phyloP scores from a whole-genome alignment of 2,888 invertebrate genomes.

The Lamellibrachia columna region DNA sequence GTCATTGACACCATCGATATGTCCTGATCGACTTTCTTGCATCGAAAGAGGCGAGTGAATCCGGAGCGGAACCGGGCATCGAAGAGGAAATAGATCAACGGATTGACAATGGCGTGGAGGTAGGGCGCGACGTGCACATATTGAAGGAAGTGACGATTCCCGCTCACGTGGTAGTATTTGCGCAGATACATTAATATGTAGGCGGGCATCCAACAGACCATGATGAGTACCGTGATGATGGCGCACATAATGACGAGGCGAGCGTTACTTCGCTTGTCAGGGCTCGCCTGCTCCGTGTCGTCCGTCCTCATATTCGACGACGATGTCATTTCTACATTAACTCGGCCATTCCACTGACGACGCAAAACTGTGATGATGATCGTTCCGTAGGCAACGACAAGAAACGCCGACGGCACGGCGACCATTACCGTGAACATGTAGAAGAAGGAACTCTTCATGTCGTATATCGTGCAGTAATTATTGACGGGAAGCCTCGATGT shows the following conservation, averaged over 20 bases:
- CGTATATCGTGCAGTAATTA: background rate
- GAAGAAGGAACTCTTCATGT: background rate
- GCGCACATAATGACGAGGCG: background rate
- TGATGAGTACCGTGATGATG: background rate
- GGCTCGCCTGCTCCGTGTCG: background rate
- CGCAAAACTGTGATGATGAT: background rate
- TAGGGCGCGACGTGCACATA: background rate
- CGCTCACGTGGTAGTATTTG: background rate
- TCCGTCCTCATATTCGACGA: background rate
- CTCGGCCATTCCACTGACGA: background rate
- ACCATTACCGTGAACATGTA: constrained; percentile 3
- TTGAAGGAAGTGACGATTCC: background rate
- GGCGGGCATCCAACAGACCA: background rate
- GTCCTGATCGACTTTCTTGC: background rate
- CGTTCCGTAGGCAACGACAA: background rate
- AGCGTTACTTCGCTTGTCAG: background rate
- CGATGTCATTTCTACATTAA: background rate
- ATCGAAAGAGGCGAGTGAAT: background rate
- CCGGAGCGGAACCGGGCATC: background rate
- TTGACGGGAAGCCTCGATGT: background rate
- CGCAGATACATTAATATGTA: background rate
- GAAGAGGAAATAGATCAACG: background rate
- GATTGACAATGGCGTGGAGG: background rate
- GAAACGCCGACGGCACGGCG: background rate
- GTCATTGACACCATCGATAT: background rate